A percentile compares a stretch with the other conserved stretches of the same genome.
phyloP scores from a whole-genome alignment of 2,888 invertebrate genomes.

The Anarsia innoxiella region DNA sequence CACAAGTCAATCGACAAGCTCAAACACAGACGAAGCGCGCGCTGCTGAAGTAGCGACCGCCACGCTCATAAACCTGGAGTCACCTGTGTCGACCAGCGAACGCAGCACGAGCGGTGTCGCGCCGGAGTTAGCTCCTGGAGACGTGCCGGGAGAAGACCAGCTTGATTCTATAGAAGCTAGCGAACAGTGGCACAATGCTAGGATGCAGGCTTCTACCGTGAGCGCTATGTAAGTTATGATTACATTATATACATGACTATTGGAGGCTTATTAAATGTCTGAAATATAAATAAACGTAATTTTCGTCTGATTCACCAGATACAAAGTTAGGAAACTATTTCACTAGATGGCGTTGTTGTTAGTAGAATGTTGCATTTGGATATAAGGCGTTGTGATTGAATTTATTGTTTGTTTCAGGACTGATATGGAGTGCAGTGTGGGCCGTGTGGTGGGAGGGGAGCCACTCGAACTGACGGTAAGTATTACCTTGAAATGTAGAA shows the following conservation, averaged over 20 bases:
- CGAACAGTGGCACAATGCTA: conserved; percentile 54
- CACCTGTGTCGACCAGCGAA: conserved; percentile 46
- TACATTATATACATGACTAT: too few relatives aligned
- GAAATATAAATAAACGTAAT: too few relatives aligned
- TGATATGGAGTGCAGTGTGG: conserved; percentile 71
- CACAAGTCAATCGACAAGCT: conserved; percentile 60
- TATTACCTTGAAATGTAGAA: too few relatives aligned
- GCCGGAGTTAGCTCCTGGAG: conserved; percentile 17
- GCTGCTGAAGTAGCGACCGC: conserved; percentile 57
- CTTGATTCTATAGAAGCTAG: conserved; percentile 64
- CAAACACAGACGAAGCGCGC: conserved; percentile 50
- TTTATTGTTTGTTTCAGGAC: conserved; percentile 40
- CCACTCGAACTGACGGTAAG: conserved; percentile 49
- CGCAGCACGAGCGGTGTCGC: conserved; percentile 24
- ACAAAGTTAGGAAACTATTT: too few relatives aligned
- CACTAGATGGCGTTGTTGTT: too few relatives aligned
- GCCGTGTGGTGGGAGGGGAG: conserved; percentile 43
- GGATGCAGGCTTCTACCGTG: conserved; percentile 51
- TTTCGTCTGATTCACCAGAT: too few relatives aligned
- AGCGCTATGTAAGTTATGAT: conserved; percentile 51
- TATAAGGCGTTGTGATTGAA: too few relatives aligned
- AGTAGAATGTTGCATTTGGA: too few relatives aligned
- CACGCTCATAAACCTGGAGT: conserved; percentile 61
- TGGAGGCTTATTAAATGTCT: too few relatives aligned
- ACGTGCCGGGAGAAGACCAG: conserved; percentile 44